A percentile compares a stretch with the other conserved stretches of the same genome.
Evolutionary conservation across 2,888 invertebrate species (phyloP).

Genomic region (Xanthorhoe designata): DNA sequence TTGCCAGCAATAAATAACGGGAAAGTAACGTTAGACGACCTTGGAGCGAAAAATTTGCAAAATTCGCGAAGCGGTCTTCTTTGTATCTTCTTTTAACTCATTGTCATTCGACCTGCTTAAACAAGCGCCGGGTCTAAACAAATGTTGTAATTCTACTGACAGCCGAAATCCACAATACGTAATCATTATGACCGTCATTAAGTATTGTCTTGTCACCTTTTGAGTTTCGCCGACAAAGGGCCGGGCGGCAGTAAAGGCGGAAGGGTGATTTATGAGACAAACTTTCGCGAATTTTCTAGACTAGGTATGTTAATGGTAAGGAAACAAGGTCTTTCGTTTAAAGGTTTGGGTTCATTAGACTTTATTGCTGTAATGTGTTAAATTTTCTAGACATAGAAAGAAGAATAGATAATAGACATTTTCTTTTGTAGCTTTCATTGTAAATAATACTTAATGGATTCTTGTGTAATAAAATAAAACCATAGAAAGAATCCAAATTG

Average conservation of each 20-base stretch:
- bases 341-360: slow-evolving; percentile 5
- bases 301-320: slow-evolving; percentile 4
- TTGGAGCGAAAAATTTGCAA: slow-evolving; percentile 39
- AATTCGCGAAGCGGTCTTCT: slow-evolving; percentile 34
- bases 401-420: no score
- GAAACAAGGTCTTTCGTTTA: slow-evolving; percentile 5
- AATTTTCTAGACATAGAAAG: neutral
- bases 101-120: slow-evolving; percentile 47
- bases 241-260: slow-evolving; percentile 53
- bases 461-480: neutral
- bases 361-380: neutral
- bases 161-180: slow-evolving; percentile 69
- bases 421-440: neutral
- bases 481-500: no score
- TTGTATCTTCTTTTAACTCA: slow-evolving; percentile 33
- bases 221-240: slow-evolving; percentile 66
- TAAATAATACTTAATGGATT: neutral
- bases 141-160: slow-evolving; percentile 53
- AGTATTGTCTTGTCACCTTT: slow-evolving; percentile 77
- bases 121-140: slow-evolving; percentile 57
- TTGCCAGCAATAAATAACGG: slow-evolving; percentile 41
- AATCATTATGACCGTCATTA: slow-evolving; percentile 76
- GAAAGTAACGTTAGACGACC: slow-evolving; percentile 34
- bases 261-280: slow-evolving; percentile 8
- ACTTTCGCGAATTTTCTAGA: slow-evolving; percentile 22